A percentile compares a stretch with the other conserved stretches of the same genome.
These are phyloP conservation scores for Pyrgus malvae DNA, from an alignment of 2,888 invertebrate species.

Conservation along the genomic window DNA sequence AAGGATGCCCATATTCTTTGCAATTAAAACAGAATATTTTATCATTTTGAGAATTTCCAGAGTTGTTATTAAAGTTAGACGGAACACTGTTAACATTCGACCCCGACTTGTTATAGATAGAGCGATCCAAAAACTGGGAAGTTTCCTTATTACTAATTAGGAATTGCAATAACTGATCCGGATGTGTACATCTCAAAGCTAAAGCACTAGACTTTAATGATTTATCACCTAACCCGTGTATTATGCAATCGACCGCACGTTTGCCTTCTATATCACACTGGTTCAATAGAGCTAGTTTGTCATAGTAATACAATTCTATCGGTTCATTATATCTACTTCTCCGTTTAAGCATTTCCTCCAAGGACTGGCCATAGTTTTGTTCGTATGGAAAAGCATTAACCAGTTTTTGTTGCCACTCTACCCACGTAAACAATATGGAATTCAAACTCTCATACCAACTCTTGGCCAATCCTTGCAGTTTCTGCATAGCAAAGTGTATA, in stretches of 20 bases:
- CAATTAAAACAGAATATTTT: not conserved
- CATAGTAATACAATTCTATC: constrained; percentile 22
- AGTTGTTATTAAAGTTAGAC: not conserved
- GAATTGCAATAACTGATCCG: constrained; percentile 28
- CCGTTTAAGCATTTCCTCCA: constrained; percentile 24
- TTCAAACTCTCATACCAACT: constrained; percentile 26
- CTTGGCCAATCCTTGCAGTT: constrained; percentile 32
- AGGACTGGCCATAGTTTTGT: constrained; percentile 23
- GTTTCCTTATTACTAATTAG: not conserved
- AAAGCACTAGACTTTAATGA: constrained; percentile 16
- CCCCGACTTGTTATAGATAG: not conserved
- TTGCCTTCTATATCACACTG: constrained; percentile 16
- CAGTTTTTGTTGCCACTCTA: constrained; percentile 24
- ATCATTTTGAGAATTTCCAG: too few relatives aligned
- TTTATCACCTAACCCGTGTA: constrained; percentile 31
- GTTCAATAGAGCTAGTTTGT: constrained; percentile 23
- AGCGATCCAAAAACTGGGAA: not conserved
- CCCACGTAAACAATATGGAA: constrained; percentile 23
- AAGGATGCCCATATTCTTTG: not conserved
- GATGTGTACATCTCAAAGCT: constrained; percentile 10
- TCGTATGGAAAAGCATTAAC: constrained; percentile 24
- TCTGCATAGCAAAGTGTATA: constrained; percentile 21
- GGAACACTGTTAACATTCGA: not conserved
- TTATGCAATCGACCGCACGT: constrained; percentile 31
- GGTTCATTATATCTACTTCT: constrained; percentile 23